A percentile compares a stretch with the other conserved stretches of the same genome.
phyloP scores from a whole-genome alignment of 2,888 invertebrate genomes.

The Polydrusus pterygomalis region DNA sequence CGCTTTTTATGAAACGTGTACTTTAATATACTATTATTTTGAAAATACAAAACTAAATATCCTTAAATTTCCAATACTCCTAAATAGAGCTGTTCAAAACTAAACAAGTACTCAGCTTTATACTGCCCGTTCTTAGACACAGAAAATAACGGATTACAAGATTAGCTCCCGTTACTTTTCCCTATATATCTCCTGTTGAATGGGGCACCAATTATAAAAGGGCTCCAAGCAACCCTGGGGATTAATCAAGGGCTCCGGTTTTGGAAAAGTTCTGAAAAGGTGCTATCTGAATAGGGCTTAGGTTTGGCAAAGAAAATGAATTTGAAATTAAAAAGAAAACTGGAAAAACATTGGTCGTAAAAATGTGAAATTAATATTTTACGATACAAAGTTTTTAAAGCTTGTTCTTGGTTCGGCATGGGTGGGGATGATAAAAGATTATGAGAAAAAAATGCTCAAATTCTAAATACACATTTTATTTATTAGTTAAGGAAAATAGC shows the following conservation, averaged over 20 bases:
- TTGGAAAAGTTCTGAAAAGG: conserved; percentile 22
- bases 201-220: conserved; percentile 36
- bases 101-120: conserved; percentile 18
- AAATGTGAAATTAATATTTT: too few species aligned
- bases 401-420: too few species aligned
- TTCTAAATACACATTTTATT: too few species aligned
- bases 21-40: too few species aligned
- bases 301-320: conserved; percentile 13
- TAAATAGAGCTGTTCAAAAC: background rate
- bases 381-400: too few species aligned
- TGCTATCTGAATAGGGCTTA: conserved; percentile 17
- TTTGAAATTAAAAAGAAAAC: conserved; percentile 16
- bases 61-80: too few species aligned
- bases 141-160: conserved; percentile 29
- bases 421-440: too few species aligned
- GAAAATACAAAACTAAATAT: too few species aligned
- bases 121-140: conserved; percentile 20
- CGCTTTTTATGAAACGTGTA: too few species aligned
- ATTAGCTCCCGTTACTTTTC: conserved; percentile 23
- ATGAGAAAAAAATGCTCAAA: too few species aligned
- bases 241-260: conserved; percentile 31
- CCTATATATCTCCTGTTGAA: conserved; percentile 37
- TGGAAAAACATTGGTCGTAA: background rate
- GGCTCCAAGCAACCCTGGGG: conserved; percentile 18
- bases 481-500: too few species aligned